phyloP scores from a whole-genome alignment of 2,888 invertebrate genomes.

The Hydrotaea cyrtoneurina region DNA sequence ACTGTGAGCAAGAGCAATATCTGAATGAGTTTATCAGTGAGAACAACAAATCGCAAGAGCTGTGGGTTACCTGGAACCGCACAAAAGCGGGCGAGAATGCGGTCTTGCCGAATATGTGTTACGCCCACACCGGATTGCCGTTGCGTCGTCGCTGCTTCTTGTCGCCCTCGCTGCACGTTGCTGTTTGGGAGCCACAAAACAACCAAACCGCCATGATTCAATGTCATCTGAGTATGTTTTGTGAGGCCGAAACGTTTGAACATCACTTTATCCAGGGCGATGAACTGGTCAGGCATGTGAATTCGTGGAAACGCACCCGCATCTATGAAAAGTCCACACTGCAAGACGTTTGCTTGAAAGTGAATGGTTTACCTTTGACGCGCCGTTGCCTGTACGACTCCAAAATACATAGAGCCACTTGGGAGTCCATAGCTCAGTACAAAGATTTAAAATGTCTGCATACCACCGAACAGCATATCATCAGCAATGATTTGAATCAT shows the following conservation, averaged over 20 bases:
- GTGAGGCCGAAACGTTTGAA: slow-evolving; percentile 60
- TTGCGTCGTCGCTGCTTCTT: slow-evolving; percentile 36
- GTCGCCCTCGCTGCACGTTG: background rate
- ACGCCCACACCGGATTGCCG: slow-evolving; percentile 39
- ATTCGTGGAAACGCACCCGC: slow-evolving; percentile 64
- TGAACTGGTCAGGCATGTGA: slow-evolving; percentile 32
- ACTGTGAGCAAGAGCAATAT: slow-evolving; percentile 50
- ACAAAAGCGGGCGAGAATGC: slow-evolving; percentile 45
- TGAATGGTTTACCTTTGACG: slow-evolving; percentile 83
- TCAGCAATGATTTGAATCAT: slow-evolving; percentile 70
- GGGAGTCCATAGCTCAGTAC: slow-evolving; percentile 81
- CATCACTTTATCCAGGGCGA: slow-evolving; percentile 60
- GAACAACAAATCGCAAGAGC: slow-evolving; percentile 46
- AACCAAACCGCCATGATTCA: slow-evolving; percentile 45
- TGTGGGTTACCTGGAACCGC: slow-evolving; percentile 57
- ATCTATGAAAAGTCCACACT: slow-evolving; percentile 78
- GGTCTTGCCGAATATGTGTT: slow-evolving; percentile 56
- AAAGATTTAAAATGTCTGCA: slow-evolving; percentile 71
- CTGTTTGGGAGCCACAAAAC: slow-evolving; percentile 26
- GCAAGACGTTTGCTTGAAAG: slow-evolving; percentile 81
- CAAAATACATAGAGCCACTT: slow-evolving; percentile 81
- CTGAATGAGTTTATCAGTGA: slow-evolving; percentile 35
- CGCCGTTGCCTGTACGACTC: slow-evolving; percentile 83
- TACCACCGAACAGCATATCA: slow-evolving; percentile 66
- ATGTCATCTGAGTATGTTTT: slow-evolving; percentile 52